These are phyloP conservation scores for Pygocentrus nattereri DNA, from an alignment of 2,797 vertebrate genomes.

Conservation along the genomic window DNA sequence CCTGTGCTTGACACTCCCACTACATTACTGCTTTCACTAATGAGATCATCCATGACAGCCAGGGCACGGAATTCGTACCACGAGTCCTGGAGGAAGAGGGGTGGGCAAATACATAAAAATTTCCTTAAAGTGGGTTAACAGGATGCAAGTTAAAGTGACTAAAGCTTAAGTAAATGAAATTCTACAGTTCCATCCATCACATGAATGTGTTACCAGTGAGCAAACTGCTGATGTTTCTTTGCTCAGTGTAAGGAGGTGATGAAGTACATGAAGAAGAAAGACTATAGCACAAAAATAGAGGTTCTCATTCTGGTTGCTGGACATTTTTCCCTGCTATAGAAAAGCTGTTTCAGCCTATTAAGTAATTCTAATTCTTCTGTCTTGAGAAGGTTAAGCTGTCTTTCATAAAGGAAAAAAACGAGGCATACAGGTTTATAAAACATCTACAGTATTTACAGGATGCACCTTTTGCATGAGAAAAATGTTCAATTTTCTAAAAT, in stretches of 20 bases:
- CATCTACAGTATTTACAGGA: background rate
- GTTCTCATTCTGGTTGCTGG: background rate
- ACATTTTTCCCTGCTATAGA: background rate
- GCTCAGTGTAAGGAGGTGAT: background rate
- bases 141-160: constrained; percentile 26
- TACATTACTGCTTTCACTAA: constrained; percentile 98
- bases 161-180: constrained; percentile 1
- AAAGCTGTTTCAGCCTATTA: background rate
- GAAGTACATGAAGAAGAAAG: background rate
- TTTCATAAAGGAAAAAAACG: background rate
- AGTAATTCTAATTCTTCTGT: background rate
- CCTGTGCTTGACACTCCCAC: constrained; percentile 98
- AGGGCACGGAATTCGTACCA: constrained; percentile 99
- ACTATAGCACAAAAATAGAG: background rate
- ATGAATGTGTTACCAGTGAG: background rate
- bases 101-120: constrained; percentile 39
- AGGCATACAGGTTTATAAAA: background rate
- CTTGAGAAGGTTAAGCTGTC: background rate
- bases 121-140: constrained; percentile 36
- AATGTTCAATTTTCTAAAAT: background rate
- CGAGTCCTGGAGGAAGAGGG: constrained; percentile 84
- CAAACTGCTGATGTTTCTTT: background rate
- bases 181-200: background rate
- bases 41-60: constrained; percentile 98
- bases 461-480: background rate